Percentiles rank a stretch among this genome's conserved stretches.
These are phyloP conservation scores for Laterallus jamaicensis DNA, from an alignment of 2,113 vertebrate species.

Conservation along the genomic window DNA sequence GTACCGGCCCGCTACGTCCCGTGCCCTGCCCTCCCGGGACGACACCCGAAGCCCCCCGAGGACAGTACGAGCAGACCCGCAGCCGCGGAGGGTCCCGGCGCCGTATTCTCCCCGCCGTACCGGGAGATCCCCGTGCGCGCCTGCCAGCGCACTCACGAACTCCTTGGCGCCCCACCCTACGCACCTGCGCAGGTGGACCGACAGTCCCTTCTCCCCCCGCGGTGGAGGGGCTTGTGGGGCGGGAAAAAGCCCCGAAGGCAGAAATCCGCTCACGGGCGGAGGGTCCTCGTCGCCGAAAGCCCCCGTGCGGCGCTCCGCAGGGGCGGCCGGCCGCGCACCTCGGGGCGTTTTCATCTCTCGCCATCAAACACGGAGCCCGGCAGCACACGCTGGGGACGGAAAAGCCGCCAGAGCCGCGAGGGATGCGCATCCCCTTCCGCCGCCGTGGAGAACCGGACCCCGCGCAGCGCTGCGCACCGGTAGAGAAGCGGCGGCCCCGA, in stretches of 20 bases:
- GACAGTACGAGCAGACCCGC: fast-evolving
- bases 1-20: not conserved
- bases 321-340: not conserved
- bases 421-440: not conserved
- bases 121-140: not conserved
- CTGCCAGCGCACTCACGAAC: not conserved
- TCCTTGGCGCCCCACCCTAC: not conserved
- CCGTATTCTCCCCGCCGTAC: no score
- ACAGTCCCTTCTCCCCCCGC: no score
- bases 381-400: not conserved
- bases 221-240: not conserved
- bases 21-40: not conserved
- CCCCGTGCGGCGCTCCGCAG: not conserved
- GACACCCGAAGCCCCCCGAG: not conserved
- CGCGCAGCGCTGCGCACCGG: not conserved
- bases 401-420: no score
- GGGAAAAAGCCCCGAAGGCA: not conserved
- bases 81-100: not conserved
- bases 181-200: not conserved
- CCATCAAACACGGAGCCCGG: not conserved
- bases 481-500: not conserved
- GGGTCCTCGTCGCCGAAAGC: not conserved
- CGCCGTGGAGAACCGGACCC: not conserved
- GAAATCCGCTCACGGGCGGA: not conserved
- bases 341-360: fast-evolving